Evolutionary conservation across 2,797 vertebrate species (phyloP).

Genomic region (Anguilla marmorata): DNA sequence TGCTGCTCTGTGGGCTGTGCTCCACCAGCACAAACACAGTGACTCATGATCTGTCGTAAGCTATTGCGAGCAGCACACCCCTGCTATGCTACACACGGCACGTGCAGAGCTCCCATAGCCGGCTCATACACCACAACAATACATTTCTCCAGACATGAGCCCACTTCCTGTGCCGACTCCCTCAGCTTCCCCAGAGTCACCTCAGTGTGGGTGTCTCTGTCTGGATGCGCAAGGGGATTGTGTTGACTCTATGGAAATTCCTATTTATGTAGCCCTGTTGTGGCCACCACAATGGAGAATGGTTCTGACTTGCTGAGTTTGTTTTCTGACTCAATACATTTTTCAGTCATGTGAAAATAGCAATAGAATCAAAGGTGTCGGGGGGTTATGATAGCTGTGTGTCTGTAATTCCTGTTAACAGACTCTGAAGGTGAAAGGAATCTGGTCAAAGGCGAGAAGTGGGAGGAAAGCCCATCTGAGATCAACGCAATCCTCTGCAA

Average conservation of each 20-base stretch:
- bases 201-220: neutral
- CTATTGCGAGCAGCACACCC: neutral
- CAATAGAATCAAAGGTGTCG: neutral
- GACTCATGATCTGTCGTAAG: neutral
- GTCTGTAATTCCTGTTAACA: neutral
- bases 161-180: neutral
- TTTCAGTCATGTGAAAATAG: neutral
- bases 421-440: neutral
- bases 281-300: neutral
- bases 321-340: neutral
- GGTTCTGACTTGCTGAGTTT: neutral
- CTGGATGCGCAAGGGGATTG: neutral
- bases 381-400: neutral
- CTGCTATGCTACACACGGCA: neutral
- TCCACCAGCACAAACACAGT: neutral
- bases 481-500: neutral
- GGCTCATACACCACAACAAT: conserved; percentile 1
- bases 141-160: neutral
- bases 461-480: neutral
- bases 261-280: neutral
- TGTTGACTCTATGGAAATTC: neutral
- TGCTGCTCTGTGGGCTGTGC: neutral
- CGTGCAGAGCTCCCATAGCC: neutral
- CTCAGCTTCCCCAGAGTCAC: neutral
- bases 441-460: neutral